phyloP scores from a whole-genome alignment of 2,113 vertebrate species.

The Sylvilagus bachmani region DNA sequence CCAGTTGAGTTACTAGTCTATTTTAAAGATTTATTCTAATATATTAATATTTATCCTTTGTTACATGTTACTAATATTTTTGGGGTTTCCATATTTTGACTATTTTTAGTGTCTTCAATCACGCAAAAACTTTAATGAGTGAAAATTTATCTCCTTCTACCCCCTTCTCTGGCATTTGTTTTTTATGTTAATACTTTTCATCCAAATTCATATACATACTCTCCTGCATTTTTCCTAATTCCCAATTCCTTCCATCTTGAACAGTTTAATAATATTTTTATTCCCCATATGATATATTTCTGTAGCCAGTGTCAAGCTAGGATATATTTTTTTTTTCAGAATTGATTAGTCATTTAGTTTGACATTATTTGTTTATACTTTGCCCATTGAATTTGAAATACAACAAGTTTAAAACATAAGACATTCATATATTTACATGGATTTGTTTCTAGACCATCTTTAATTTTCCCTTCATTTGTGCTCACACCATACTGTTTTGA shows the following conservation, averaged over 20 bases:
- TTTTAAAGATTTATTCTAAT: neutral
- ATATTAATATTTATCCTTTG: neutral
- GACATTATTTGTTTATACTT: neutral
- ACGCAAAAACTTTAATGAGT: neutral
- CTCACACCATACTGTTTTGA: neutral
- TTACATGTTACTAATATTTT: neutral
- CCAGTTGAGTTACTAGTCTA: slow-evolving; percentile 2
- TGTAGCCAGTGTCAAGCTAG: neutral
- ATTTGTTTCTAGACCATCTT: neutral
- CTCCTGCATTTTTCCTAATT: neutral
- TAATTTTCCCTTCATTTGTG: neutral
- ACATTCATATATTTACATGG: neutral
- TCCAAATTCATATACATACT: neutral
- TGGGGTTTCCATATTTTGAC: neutral
- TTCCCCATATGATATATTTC: neutral
- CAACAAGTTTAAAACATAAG: neutral
- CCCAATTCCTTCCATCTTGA: neutral
- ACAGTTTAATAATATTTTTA: neutral
- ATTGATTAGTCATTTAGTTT: neutral
- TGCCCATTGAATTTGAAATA: slow-evolving; percentile 19
- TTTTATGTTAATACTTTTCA: slow-evolving; percentile 2
- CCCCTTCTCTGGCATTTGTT: neutral
- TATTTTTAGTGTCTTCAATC: neutral
- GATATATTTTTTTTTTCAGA: neutral
- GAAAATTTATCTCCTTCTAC: neutral